Base-by-base conservation (phyloP, 2,797 vertebrate species). In the Dermochelys coriacea region DNA sequence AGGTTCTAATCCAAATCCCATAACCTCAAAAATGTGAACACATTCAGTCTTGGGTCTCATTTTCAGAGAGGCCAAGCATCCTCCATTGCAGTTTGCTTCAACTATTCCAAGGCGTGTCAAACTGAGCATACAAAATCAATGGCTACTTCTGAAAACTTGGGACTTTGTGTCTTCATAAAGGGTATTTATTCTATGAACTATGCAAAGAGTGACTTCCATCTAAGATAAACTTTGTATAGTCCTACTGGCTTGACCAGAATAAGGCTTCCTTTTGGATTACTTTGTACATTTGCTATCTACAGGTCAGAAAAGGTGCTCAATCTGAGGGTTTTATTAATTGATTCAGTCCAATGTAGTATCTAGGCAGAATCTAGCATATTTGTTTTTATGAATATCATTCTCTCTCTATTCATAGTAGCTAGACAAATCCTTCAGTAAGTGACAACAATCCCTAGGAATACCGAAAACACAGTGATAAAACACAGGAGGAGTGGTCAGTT, bases 251-350 rank as follows among this genome's bases (percentile, higher is more conserved):
- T 41, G 61, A 84, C 11, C 27, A 37, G 21, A n/a, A 54, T 86
- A n/a, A 57, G 87, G 94, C 49, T 50, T 27, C 9, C 3, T 85
- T 85, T 84, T 77, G 49, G 19, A 55, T 71, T 57, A 68, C 37
- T 91, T 88, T 52, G 81, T 78, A 94, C 92, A 95, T 45, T 9
- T 91, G 12, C 31, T 29, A 8, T 81, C 80, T 81, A 29, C 15
- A 55, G 52, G 49, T 95, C 50, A 91, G 37, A 61, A 57, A 88
- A 11, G 89, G 0, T 6, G 45, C 94, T 59, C n/a, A 94, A 4
- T 86, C 45, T 31, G 34, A 79, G 14, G 8, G 19, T 1, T 90
- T 95, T 55, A 89, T 92, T 85, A 54, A 71, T 64, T 52, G 89
- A 1, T 81, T 87, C 68, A 81, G 84, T 55, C 49, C 25, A 83